Base-by-base conservation (phyloP, 2,113 vertebrate species). In the Numida meleagris region DNA sequence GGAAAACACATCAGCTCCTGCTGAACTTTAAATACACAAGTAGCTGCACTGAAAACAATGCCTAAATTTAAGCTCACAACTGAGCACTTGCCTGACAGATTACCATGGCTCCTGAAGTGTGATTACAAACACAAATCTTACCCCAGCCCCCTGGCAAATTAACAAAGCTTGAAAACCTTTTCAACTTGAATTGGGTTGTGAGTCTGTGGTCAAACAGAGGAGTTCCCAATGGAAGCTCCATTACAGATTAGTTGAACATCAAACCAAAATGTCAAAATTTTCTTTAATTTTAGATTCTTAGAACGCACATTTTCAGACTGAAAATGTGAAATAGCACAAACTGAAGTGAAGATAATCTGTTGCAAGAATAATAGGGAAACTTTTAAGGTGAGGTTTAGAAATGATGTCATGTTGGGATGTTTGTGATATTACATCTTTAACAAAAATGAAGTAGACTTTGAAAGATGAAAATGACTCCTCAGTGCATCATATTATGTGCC, bases 401-500 rank as follows among this genome's bases (percentile, higher is more conserved):
- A 85, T 73, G 10, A 34, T 29, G 43, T 66, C 2, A 79, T 62
- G 50, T 78, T 6, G 34, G 53, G n/a, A 76, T 62, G 20, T 11
- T 94, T 70, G 83, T 78, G 29, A 15, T 79, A 14, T 53, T 86
- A 68, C 1, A 0, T n/a, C 40, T 76, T 61, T 34, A 70, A 48
- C 12, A 85, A 95, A 95, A 95, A 72, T 73, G 4, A 88, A 75
- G 57, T 16, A 89, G 68, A 70, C 24, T 91, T 88, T 6, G 2
- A 65, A 86, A 85, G 48, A 79, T 61, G 34, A 89, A 96, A 95
- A 82, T 73, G 34, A 88, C 63, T 77, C 10, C 42, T 66, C n/a
- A 20, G 29, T 63, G 31, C 19, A 55, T 33, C 53, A 5, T 50
- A 50, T 58, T 50, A 46, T 51, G 29, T 70, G 75, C 74, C 50